Conservation (phyloP, 2,113 vertebrate species). For the Caranx ignobilis region DNA sequence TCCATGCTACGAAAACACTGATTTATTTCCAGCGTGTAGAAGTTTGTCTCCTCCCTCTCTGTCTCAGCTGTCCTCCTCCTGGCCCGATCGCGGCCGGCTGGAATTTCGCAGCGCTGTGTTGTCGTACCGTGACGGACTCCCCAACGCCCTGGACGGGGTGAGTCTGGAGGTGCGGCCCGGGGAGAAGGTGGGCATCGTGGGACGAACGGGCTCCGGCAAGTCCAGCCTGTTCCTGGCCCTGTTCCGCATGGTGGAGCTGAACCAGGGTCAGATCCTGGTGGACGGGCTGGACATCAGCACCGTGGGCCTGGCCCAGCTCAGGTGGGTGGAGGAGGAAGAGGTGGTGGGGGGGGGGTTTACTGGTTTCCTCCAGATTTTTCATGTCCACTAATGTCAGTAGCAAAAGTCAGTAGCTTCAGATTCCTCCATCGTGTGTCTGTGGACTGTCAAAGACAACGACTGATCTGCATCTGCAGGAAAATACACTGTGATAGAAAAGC, state of each 20-base stretch:
- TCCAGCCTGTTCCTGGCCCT: constrained; percentile 93
- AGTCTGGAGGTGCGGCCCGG: constrained; percentile 88
- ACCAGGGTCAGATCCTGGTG: constrained; percentile 88
- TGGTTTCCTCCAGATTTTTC: too few relatives aligned
- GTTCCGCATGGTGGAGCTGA: constrained; percentile 94
- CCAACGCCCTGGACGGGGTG: constrained; percentile 92
- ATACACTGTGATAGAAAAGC: too few relatives aligned
- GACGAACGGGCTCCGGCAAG: constrained; percentile 96
- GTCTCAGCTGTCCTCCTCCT: constrained; percentile 83
- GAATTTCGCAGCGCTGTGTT: constrained; percentile 89
- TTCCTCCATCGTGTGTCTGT: too few relatives aligned
- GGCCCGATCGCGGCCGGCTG: constrained; percentile 89
- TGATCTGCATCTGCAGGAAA: too few relatives aligned
- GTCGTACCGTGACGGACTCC: constrained; percentile 88
- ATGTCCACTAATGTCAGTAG: too few relatives aligned
- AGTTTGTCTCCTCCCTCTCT: background rate
- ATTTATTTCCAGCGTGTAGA: too few relatives aligned
- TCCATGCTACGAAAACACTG: too few relatives aligned
- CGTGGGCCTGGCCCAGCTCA: constrained; percentile 89
- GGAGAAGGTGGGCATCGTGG: constrained; percentile 95
- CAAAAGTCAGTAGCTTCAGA: too few relatives aligned
- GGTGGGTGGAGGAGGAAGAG: constrained; percentile 69
- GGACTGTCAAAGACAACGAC: too few relatives aligned
- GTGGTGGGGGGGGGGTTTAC: background rate
- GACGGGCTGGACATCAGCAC: constrained; percentile 87